Evolutionary conservation across 2,888 invertebrate genomes (phyloP).

Genomic region (Apodemia mormo): DNA sequence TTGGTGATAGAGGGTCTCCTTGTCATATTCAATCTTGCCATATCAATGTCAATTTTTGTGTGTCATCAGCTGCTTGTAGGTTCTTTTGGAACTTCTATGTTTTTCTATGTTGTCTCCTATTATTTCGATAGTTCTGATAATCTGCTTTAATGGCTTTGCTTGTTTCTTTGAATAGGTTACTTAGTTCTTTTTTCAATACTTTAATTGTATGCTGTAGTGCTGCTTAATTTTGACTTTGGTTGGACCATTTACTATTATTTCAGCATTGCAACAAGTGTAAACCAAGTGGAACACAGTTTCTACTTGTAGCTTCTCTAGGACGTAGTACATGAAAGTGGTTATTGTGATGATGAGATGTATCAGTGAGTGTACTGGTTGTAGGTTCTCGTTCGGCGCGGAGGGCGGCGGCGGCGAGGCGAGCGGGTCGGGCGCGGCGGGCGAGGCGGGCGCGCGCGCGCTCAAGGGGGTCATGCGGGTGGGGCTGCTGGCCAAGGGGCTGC

Average conservation of each 20-base stretch:
- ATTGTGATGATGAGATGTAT: too few species aligned
- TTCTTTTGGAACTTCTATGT: constrained; percentile 22
- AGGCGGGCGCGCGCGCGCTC: constrained; percentile 84
- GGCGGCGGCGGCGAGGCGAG: constrained; percentile 42
- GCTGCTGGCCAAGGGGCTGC: constrained; percentile 86
- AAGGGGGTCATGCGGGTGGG: constrained; percentile 99
- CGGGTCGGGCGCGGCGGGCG: constrained; percentile 61
- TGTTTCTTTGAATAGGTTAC: constrained; percentile 8
- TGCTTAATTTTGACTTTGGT: too few species aligned
- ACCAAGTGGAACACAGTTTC: too few species aligned
- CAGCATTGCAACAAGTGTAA: too few species aligned
- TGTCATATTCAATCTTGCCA: too few species aligned
- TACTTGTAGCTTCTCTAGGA: too few species aligned
- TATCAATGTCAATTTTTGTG: constrained; percentile 25
- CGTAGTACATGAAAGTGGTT: too few species aligned
- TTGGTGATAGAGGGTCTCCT: too few species aligned
- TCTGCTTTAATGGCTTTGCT: constrained; percentile 22
- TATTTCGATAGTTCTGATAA: constrained; percentile 19
- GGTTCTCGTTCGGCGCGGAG: constrained; percentile 71
- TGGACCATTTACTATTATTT: too few species aligned
- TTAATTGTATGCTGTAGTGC: constrained; percentile 22
- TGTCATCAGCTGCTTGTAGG: constrained; percentile 20
- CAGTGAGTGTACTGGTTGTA: constrained; percentile 33
- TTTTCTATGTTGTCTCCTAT: constrained; percentile 21
- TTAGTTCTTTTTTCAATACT: constrained; percentile 22